These are phyloP conservation scores for Parelbella ahira DNA, from an alignment of 2,888 invertebrate species.

Conservation along the genomic window DNA sequence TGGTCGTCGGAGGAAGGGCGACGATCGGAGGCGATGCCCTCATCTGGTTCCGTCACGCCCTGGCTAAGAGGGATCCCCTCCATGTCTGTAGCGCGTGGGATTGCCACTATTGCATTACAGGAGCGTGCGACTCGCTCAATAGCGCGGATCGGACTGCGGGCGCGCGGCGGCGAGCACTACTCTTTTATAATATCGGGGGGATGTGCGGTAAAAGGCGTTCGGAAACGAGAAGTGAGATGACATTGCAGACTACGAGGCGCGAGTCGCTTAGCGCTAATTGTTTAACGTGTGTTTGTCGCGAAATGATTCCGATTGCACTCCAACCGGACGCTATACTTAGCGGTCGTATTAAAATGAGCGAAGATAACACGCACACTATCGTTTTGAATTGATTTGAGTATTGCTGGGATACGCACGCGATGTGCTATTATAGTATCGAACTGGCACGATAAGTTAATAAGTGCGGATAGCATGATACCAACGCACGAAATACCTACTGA, in stretches of 20 bases:
- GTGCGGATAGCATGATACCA: conserved; percentile 1
- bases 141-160: conserved; percentile 67
- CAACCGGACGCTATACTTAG: conserved; percentile 17
- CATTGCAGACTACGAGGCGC: conserved; percentile 64
- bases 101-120: conserved; percentile 61
- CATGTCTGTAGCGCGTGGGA: conserved; percentile 55
- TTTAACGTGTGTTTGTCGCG: conserved; percentile 24
- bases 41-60: conserved; percentile 61
- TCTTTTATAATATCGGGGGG: conserved; percentile 73
- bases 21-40: conserved; percentile 72
- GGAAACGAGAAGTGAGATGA: conserved; percentile 58
- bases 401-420: conserved; percentile 28
- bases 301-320: conserved; percentile 13
- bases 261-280: conserved; percentile 22
- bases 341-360: conserved; percentile 29
- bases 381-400: conserved; percentile 12
- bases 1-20: conserved; percentile 81
- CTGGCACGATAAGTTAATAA: conserved; percentile 13
- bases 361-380: conserved; percentile 29
- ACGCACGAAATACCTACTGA: conserved; percentile 23
- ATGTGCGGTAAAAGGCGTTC: conserved; percentile 69
- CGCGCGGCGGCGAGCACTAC: conserved; percentile 61
- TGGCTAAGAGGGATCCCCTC: conserved; percentile 63
- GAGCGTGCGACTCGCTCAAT: conserved; percentile 64
- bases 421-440: conserved; percentile 25